Percentiles rank a stretch among this genome's conserved stretches.
These are phyloP conservation scores for Potamarius usumacintae DNA, from an alignment of 2,113 vertebrate species.

Conservation along the genomic window DNA sequence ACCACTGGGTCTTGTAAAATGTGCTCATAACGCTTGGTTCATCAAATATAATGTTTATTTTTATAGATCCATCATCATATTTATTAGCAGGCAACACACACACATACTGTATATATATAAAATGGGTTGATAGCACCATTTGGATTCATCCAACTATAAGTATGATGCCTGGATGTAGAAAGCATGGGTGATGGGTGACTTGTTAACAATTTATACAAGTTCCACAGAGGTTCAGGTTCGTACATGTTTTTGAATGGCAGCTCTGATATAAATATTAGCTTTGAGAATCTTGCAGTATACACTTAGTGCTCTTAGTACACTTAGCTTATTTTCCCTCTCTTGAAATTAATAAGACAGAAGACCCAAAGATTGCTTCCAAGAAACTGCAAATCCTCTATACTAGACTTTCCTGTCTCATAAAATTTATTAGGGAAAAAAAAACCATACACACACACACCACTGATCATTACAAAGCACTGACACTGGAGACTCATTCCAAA, in stretches of 20 bases:
- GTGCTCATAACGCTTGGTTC: not conserved
- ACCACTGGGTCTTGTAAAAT: not conserved
- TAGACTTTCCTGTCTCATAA: not conserved
- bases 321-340: not conserved
- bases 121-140: not conserved
- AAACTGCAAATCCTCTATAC: not conserved
- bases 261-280: not conserved
- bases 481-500: not conserved
- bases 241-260: not conserved
- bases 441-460: not conserved
- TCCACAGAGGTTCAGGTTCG: not conserved
- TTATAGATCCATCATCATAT: not conserved
- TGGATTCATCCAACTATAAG: not conserved
- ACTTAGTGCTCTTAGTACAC: not conserved
- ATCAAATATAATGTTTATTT: not conserved
- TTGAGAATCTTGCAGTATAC: not conserved
- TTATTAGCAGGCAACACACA: not conserved
- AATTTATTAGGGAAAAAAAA: not conserved
- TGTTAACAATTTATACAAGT: not conserved
- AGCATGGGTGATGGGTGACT: not conserved
- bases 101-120: not conserved
- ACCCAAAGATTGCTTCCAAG: not conserved
- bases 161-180: not conserved
- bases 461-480: not conserved
- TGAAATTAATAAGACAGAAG: not conserved